Base-by-base conservation (phyloP, 2,888 invertebrate species). In the Leucoma salicis region DNA sequence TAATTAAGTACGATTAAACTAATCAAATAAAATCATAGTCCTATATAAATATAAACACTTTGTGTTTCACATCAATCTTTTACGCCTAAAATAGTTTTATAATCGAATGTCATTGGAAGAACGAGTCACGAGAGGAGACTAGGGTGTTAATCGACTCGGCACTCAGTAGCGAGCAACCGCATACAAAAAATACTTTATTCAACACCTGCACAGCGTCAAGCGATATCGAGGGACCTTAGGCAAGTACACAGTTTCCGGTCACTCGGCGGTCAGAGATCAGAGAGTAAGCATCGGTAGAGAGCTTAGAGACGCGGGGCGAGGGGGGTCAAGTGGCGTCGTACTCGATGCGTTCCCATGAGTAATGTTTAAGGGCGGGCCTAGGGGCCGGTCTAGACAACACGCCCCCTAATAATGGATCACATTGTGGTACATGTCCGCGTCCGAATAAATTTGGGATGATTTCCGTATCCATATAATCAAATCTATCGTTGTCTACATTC, bases 291-390 rank as follows among this genome's bases (percentile, higher is more conserved):
- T 54, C 46, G 58, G 45, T 48, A 58, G 63, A 59, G 57, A 58
- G 67, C 59, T 55, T 37, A 35, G 21, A 25, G 29, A 54, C 36
- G 46, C 33, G 27, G 35, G 31, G 44, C 21, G 39, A 39, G 40
- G 61, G 52, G 70, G 70, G 90, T 90, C 90, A 90, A 63, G 90
- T 89, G 78, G 94, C 92, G 72, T 94, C 93, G 78, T 92, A 94
- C 81, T 95, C 95, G 58, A 94, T 91, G 72, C 92, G 93, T 75
- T 95, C 95, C 95, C 95, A 96, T 11, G 93, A 92, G 63, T 93
- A 90, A 57, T 92, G 92, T 53, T 92, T 90, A 49, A 91, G 91
- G 48, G 92, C 92, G 47, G 94, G 93, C 29, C 94, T 92, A 31
- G 92, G 86, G 40, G 86, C 70, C 15, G 94, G 93, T 1, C 83